Evolutionary conservation across 2,113 vertebrate species (phyloP).

Genomic region (Saguinus imperator): DNA sequence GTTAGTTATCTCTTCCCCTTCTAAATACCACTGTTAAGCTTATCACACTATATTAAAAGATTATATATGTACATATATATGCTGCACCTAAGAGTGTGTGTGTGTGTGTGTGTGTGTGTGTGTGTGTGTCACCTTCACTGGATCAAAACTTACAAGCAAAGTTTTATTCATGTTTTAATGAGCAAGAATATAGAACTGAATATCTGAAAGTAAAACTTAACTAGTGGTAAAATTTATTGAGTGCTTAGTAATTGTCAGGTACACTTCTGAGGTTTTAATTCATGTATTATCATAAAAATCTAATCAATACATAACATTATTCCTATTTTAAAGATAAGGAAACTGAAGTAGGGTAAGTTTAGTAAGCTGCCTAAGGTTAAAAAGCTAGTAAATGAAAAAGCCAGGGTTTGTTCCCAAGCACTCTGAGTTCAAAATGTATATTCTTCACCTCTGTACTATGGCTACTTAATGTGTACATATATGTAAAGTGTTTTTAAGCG

Average conservation of each 20-base stretch:
- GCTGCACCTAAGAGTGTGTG: too few species aligned
- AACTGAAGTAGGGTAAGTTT: neutral
- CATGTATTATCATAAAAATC: neutral
- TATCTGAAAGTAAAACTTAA: constrained; percentile 9
- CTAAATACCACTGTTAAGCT: neutral
- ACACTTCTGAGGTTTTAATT: neutral
- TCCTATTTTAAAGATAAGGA: neutral
- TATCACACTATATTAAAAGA: neutral
- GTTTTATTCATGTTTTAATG: neutral
- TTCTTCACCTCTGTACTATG: neutral
- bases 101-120: too few species aligned
- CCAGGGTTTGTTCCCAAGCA: neutral
- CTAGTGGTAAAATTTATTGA: neutral
- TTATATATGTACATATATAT: neutral
- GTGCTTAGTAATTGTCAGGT: neutral
- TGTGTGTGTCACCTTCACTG: neutral
- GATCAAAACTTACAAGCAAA: constrained; percentile 12
- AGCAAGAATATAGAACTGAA: neutral
- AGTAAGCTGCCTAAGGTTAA: neutral
- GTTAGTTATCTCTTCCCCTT: neutral
- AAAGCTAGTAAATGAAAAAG: neutral
- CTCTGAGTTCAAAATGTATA: neutral
- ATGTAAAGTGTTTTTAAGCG: neutral
- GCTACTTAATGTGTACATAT: neutral
- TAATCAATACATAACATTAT: neutral